Percentiles rank a stretch among this genome's conserved stretches.
phyloP scores from a whole-genome alignment of 2,888 invertebrate species.

The Caenorhabditis plicata region DNA sequence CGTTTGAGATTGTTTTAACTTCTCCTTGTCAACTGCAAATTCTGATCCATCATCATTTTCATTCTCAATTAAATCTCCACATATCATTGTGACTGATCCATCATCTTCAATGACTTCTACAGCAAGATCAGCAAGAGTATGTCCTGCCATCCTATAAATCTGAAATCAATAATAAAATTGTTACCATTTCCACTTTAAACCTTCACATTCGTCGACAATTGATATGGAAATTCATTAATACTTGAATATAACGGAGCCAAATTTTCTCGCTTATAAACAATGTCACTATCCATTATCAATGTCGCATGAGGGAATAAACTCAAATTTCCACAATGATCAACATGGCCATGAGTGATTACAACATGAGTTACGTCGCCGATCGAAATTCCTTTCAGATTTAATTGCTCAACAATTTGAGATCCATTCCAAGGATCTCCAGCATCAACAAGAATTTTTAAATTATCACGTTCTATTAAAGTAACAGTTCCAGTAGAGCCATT shows the following conservation, averaged over 20 bases:
- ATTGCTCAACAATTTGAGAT: conserved; percentile 13
- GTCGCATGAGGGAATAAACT: conserved; percentile 26
- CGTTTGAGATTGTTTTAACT: conserved; percentile 9
- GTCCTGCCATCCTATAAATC: conserved; percentile 28
- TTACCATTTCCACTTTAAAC: neutral
- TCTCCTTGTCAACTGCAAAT: conserved; percentile 4
- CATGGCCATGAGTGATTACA: conserved; percentile 41
- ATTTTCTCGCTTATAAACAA: conserved; percentile 5
- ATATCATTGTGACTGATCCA: conserved; percentile 7
- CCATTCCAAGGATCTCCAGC: conserved; percentile 43
- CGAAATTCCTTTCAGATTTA: neutral
- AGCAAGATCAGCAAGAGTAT: conserved; percentile 32
- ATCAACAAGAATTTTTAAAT: conserved; percentile 17
- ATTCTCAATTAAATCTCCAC: conserved; percentile 40
- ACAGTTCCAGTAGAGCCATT: conserved; percentile 25
- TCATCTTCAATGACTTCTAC: conserved; percentile 6
- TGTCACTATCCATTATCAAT: conserved; percentile 34
- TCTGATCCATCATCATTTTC: conserved; percentile 10
- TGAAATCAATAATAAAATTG: neutral
- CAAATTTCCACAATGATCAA: conserved; percentile 43
- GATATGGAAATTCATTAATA: conserved; percentile 14
- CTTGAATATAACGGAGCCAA: conserved; percentile 5
- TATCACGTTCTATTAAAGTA: conserved; percentile 5
- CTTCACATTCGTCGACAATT: conserved; percentile 11
- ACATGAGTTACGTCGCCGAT: conserved; percentile 16